Conservation (phyloP, 2,888 invertebrate genomes). For the Rhopalosiphum nymphaeae region DNA sequence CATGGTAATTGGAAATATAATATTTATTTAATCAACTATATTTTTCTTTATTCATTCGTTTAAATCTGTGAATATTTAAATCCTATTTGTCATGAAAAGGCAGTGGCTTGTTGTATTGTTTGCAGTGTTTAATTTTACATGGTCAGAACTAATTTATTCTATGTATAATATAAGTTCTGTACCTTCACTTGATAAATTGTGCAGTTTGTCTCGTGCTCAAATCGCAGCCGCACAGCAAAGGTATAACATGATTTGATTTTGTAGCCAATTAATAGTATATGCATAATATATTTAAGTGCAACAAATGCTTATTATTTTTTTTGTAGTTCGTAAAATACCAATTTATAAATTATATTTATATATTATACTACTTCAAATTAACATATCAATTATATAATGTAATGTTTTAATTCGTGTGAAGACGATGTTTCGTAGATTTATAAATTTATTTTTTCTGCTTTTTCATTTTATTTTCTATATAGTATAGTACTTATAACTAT, state of each 20-base stretch:
- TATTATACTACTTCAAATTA: background rate
- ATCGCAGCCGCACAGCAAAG: background rate
- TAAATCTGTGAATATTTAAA: background rate
- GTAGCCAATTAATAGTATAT: background rate
- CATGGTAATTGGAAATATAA: background rate
- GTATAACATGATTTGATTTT: background rate
- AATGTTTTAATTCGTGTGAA: background rate
- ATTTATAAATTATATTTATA: background rate
- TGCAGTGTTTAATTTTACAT: background rate
- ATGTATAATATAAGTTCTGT: constrained; percentile 1
- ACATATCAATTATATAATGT: background rate
- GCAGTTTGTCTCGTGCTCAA: background rate
- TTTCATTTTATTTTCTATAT: background rate
- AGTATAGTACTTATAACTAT: background rate
- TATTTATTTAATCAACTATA: background rate
- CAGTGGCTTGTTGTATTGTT: background rate
- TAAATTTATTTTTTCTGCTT: background rate
- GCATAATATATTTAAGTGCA: background rate
- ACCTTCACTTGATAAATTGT: background rate
- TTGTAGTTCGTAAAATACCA: background rate
- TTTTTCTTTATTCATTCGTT: background rate
- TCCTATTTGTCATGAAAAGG: background rate
- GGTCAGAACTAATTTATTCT: background rate
- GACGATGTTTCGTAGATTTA: background rate
- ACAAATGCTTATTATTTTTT: background rate